Evolutionary conservation across 2,797 vertebrate species (phyloP).

Genomic region (Gambelia wislizenii): DNA sequence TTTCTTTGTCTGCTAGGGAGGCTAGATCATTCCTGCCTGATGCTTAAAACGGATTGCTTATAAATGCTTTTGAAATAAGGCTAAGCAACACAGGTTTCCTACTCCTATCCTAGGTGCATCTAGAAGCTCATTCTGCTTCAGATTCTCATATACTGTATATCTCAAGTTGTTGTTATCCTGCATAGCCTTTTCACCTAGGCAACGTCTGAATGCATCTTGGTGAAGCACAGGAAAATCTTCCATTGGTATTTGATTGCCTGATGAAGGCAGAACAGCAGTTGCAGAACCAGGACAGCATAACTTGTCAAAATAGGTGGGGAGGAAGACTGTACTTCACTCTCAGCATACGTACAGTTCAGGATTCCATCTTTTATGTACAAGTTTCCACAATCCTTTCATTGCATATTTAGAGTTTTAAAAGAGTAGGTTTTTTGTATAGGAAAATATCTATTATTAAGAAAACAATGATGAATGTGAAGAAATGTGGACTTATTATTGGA

Average conservation of each 20-base stretch:
- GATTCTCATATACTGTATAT: too few species aligned
- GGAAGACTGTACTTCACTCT: background rate
- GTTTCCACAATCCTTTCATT: slow-evolving; percentile 43
- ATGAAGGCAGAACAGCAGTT: background rate
- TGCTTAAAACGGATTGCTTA: too few species aligned
- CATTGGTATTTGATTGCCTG: background rate
- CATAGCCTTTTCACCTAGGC: too few species aligned
- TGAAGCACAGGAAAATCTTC: background rate
- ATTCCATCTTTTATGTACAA: background rate
- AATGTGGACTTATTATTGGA: slow-evolving; percentile 37
- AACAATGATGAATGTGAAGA: slow-evolving; percentile 50
- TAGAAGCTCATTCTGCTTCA: background rate
- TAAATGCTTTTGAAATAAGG: background rate
- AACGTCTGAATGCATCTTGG: background rate
- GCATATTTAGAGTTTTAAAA: slow-evolving; percentile 29
- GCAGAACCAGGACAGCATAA: background rate
- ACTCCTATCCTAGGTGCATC: background rate
- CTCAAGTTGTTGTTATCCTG: too few species aligned
- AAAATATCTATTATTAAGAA: slow-evolving; percentile 46
- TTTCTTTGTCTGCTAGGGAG: background rate
- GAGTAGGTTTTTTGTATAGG: slow-evolving; percentile 42
- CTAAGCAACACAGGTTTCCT: background rate
- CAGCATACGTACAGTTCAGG: background rate
- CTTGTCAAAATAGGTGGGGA: background rate
- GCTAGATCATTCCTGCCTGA: too few species aligned